Evolutionary conservation across 64 coral and sea anemone genomes (phyloP).

Genomic region (Montipora capricornis): DNA sequence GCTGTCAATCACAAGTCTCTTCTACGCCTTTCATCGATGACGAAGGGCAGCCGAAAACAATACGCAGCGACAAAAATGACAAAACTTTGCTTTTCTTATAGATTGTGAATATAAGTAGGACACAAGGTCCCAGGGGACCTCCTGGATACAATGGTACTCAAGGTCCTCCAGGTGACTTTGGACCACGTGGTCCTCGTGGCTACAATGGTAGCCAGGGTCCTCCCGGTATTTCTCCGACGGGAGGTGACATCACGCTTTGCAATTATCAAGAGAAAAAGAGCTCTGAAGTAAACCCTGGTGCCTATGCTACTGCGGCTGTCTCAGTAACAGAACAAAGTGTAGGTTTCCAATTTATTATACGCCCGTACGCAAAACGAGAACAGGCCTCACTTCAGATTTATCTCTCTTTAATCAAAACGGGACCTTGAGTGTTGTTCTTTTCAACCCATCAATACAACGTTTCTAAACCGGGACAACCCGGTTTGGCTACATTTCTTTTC

Average conservation of each 20-base stretch:
- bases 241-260: neutral
- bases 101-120: neutral
- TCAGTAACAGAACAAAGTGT: neutral
- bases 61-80: neutral
- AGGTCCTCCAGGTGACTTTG: neutral
- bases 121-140: neutral
- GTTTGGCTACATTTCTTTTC: too few species aligned
- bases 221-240: neutral
- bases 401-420: too few species aligned
- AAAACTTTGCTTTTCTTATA: too few species aligned
- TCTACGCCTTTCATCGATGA: too few species aligned
- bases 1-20: too few species aligned
- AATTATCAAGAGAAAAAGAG: neutral
- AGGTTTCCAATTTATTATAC: neutral
- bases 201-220: constrained; percentile 25
- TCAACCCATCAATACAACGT: neutral
- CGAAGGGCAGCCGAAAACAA: too few species aligned
- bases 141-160: constrained; percentile 32
- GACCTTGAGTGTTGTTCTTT: neutral
- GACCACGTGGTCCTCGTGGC: neutral
- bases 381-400: neutral
- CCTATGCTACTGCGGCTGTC: neutral
- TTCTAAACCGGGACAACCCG: neutral
- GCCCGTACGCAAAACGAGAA: neutral
- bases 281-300: accelerated